Evolutionary conservation across 2,888 invertebrate genomes (phyloP), one percentile per base, ranked within the genome.

Genomic region (Ditula angustiorana): DNA sequence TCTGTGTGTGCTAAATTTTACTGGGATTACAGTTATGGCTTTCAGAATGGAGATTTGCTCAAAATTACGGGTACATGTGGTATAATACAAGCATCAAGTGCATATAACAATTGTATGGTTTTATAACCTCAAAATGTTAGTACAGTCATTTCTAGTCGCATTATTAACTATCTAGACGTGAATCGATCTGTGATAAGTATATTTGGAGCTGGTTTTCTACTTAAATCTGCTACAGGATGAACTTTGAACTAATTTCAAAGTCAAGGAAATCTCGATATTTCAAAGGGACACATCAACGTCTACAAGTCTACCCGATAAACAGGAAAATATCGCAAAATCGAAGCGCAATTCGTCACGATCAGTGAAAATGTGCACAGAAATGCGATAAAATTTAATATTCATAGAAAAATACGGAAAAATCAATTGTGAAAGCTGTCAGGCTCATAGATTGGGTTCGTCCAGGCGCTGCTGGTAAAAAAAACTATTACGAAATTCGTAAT

Each of bases 401-500:
- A 28, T 37, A 21, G 19, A 55, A 46, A 56, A 56, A 49, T 46
- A 46, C 21, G 16, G 2, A 50, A 52, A 55, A 64, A 46, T 58
- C 44, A 58, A 47, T 61, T 53, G 58, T 64, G 56, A 61, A 56
- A 61, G 66, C 56, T 53, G 52, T 65, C 64, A 33, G 16, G 24
- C 28, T 59, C 49, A 41, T 50, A 64, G 59, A 16, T 35, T 24
- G 30, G 52, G 37, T 16, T 23, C 28, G 21, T 21, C 13, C 28
- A 46, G n/a, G 46, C 52, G 44, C 53, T 35, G 28, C 47, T 35
- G 24, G 53, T 37, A 26, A 64, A 62, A 62, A 67, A 58, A 62
- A 60, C 52, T 46, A 66, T 69, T 67, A 66, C 69, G 58, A 56
- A 52, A 57, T 52, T 55, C 64, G 74, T 56, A 74, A 74, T 57